Evolutionary conservation across 2,113 vertebrate genomes (phyloP).

Genomic region (Psittacus erithacus): DNA sequence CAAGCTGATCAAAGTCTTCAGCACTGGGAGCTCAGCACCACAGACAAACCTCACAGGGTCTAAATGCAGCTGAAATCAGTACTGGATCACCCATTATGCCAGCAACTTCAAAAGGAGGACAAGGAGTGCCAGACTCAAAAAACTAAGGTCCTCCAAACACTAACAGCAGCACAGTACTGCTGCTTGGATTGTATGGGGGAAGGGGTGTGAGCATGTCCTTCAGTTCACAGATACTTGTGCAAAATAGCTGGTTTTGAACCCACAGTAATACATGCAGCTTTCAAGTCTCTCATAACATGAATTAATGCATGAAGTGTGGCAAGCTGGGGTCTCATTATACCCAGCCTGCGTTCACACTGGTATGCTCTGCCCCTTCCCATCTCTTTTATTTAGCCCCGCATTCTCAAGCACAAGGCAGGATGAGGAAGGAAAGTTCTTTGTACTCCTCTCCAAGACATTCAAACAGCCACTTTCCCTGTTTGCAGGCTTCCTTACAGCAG

Average conservation of each 20-base stretch:
- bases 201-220: background rate
- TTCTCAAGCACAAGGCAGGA: background rate
- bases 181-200: no score
- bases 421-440: background rate
- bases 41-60: background rate
- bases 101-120: background rate
- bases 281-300: background rate
- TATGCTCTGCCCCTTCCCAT: fast-evolving
- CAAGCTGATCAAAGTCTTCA: background rate
- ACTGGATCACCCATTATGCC: background rate
- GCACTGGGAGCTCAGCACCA: background rate
- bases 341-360: background rate
- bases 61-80: background rate
- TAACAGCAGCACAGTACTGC: background rate
- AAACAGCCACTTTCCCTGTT: background rate
- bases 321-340: background rate
- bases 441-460: background rate
- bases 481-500: background rate
- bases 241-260: background rate
- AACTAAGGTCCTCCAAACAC: background rate
- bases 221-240: background rate
- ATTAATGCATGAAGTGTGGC: background rate
- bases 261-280: background rate
- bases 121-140: background rate
- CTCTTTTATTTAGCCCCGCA: background rate